Percentiles rank a stretch among this genome's conserved stretches.
Evolutionary conservation across 2,113 vertebrate genomes (phyloP).

Genomic region (Eurypyga helias): DNA sequence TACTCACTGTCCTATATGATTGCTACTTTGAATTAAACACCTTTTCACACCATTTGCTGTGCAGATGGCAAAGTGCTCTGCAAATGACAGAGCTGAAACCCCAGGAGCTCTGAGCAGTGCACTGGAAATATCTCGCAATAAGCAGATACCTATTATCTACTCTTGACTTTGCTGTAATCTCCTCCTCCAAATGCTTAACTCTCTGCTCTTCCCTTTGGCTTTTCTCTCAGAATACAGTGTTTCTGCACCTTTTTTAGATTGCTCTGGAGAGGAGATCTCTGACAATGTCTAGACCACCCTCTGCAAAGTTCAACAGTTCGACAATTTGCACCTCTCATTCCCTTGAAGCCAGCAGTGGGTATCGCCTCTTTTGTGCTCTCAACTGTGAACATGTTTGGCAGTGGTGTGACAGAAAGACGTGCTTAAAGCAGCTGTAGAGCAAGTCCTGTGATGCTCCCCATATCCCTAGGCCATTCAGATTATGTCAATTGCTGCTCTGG

Average conservation of each 20-base stretch:
- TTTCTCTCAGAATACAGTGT: neutral
- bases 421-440: neutral
- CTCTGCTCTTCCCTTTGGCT: neutral
- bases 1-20: slow-evolving; percentile 19
- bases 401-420: neutral
- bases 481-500: neutral
- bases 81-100: slow-evolving; percentile 39
- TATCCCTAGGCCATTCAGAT: neutral
- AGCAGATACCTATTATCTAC: slow-evolving; percentile 36
- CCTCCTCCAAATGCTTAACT: slow-evolving; percentile 23
- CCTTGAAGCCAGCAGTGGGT: neutral
- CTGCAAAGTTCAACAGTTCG: neutral
- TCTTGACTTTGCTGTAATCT: slow-evolving; percentile 30
- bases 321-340: neutral
- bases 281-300: neutral
- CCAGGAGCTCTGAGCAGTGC: slow-evolving; percentile 27
- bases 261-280: neutral
- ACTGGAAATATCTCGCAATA: neutral
- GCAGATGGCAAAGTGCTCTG: slow-evolving; percentile 56
- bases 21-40: slow-evolving; percentile 51
- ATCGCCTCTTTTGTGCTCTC: neutral
- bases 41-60: slow-evolving; percentile 46
- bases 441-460: neutral
- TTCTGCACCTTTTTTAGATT: neutral
- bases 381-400: slow-evolving; percentile 17